phyloP scores from a whole-genome alignment of 2,888 invertebrate species.

The Drosophila recens region DNA sequence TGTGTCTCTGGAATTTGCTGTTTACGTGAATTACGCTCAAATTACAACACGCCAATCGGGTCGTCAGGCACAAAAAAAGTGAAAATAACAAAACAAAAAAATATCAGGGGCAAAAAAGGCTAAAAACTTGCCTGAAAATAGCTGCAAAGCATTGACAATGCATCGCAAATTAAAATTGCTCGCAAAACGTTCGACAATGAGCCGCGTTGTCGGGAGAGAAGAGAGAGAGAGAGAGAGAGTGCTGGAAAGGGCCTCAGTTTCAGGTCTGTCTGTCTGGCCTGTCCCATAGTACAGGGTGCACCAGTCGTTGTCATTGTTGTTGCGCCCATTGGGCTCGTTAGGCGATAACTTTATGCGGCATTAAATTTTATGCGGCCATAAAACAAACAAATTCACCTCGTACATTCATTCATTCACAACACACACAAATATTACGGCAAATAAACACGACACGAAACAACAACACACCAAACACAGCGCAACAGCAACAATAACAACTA shows the following conservation, averaged over 20 bases:
- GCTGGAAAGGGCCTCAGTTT: too few relatives aligned
- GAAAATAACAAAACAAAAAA: slow-evolving; percentile 2
- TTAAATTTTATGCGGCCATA: slow-evolving; percentile 78
- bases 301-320: slow-evolving; percentile 17
- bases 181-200: slow-evolving; percentile 47
- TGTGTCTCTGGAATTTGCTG: slow-evolving; percentile 68
- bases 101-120: slow-evolving; percentile 1
- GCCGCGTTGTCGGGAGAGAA: slow-evolving; percentile 1
- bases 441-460: slow-evolving; percentile 69
- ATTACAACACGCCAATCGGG: slow-evolving; percentile 65
- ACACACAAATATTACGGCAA: slow-evolving; percentile 67
- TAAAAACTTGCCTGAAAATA: slow-evolving; percentile 72
- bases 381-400: slow-evolving; percentile 77
- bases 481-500: slow-evolving; percentile 45
- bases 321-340: slow-evolving; percentile 74
- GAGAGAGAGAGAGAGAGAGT: neutral
- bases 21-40: slow-evolving; percentile 83
- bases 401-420: slow-evolving; percentile 40
- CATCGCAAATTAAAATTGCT: slow-evolving; percentile 81
- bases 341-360: slow-evolving; percentile 80
- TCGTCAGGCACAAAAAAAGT: slow-evolving; percentile 14
- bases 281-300: too few relatives aligned
- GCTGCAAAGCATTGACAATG: slow-evolving; percentile 76
- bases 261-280: too few relatives aligned
- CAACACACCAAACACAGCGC: slow-evolving; percentile 22